These are phyloP conservation scores for Caenorhabditis briggsae DNA, from an alignment of 1,140 invertebrate genomes.

Conservation along the genomic window DNA sequence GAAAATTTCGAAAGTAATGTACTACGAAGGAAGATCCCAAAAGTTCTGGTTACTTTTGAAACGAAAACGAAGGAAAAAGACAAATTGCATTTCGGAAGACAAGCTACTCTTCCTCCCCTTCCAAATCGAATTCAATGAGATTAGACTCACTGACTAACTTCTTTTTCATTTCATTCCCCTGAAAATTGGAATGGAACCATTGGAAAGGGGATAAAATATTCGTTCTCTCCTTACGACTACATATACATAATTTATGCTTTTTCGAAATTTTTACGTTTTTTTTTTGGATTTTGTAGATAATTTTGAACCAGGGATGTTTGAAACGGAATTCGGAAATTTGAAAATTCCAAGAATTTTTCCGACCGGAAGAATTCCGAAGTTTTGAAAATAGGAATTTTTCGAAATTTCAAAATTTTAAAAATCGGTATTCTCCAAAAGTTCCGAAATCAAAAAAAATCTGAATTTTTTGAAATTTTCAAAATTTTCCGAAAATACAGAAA, in stretches of 20 bases:
- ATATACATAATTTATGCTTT: not conserved
- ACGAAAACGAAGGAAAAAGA: slow-evolving; percentile 32
- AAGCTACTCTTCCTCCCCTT: not conserved
- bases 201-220: not conserved
- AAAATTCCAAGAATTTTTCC: too few species aligned
- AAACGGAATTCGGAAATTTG: too few species aligned
- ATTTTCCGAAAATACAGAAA: too few species aligned
- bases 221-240: not conserved
- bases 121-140: slow-evolving; percentile 49
- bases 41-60: slow-evolving; percentile 43
- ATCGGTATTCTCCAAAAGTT: too few species aligned
- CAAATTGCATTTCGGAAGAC: slow-evolving; percentile 52
- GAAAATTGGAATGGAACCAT: slow-evolving; percentile 29
- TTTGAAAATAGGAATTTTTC: too few species aligned
- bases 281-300: too few species aligned
- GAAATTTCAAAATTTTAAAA: too few species aligned
- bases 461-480: too few species aligned
- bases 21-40: not conserved
- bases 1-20: not conserved
- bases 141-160: slow-evolving; percentile 38
- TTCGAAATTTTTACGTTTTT: too few species aligned
- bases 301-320: too few species aligned
- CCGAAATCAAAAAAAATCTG: too few species aligned
- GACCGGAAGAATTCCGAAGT: too few species aligned
- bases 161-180: not conserved